These are phyloP conservation scores for Bellardia pandia DNA, from an alignment of 2,888 invertebrate species.

Conservation along the genomic window DNA sequence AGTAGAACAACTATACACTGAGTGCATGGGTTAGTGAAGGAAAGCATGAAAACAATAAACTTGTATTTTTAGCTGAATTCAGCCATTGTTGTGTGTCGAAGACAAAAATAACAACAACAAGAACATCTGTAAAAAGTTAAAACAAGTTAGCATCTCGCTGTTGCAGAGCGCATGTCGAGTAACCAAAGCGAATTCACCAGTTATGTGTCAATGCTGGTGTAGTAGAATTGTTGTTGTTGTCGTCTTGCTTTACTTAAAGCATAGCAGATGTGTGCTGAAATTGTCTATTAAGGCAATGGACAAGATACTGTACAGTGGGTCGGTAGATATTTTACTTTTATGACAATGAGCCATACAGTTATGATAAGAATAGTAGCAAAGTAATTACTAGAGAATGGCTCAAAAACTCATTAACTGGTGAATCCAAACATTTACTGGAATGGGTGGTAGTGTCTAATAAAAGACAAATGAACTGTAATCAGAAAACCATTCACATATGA, in stretches of 20 bases:
- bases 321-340: no score
- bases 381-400: no score
- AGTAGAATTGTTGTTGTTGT: not conserved
- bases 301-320: no score
- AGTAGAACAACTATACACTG: slow-evolving; percentile 17
- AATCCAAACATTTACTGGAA: no score
- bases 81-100: slow-evolving; percentile 64
- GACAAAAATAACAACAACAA: slow-evolving; percentile 15
- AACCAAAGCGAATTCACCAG: slow-evolving; percentile 55
- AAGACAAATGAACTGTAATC: no score
- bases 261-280: not conserved
- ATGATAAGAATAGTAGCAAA: no score
- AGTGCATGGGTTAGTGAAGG: slow-evolving; percentile 41
- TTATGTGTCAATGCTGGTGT: not conserved
- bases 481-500: no score
- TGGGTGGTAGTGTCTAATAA: no score
- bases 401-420: no score
- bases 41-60: slow-evolving; percentile 53
- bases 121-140: not conserved
- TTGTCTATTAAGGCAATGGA: not conserved
- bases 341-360: no score
- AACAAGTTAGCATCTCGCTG: slow-evolving; percentile 41
- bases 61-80: slow-evolving; percentile 66
- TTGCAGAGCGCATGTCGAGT: slow-evolving; percentile 47
- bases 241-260: not conserved